Conservation (phyloP, 2,888 invertebrate genomes). For the Ochropleura leucogaster region DNA sequence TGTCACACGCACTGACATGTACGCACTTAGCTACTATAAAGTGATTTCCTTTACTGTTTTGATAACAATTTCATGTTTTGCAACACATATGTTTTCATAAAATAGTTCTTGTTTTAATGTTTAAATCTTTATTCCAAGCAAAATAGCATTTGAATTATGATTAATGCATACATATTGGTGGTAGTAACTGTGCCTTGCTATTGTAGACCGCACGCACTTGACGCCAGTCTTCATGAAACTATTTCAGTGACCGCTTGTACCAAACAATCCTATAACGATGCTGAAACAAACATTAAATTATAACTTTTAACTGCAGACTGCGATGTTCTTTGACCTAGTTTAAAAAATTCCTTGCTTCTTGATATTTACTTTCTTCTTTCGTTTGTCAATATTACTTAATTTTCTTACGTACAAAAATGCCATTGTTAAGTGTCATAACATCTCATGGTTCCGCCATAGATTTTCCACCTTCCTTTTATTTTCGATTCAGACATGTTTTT, state of each 20-base stretch:
- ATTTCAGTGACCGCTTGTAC: slow-evolving; percentile 33
- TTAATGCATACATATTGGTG: not conserved
- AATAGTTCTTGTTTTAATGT: not conserved
- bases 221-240: slow-evolving; percentile 20
- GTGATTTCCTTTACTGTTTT: not conserved
- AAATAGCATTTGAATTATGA: not conserved
- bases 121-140: not conserved
- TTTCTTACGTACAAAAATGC: not conserved
- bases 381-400: too few relatives aligned
- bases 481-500: not conserved
- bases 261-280: not conserved
- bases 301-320: not conserved
- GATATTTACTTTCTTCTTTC: too few relatives aligned
- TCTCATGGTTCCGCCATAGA: too few relatives aligned
- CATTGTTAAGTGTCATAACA: not conserved
- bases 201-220: slow-evolving; percentile 7
- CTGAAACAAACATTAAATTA: slow-evolving; percentile 17
- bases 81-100: not conserved
- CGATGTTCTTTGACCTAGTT: too few relatives aligned
- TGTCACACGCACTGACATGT: not conserved
- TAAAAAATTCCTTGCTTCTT: too few relatives aligned
- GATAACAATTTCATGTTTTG: not conserved
- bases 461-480: not conserved
- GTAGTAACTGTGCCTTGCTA: not conserved
- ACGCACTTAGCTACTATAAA: not conserved